Evolutionary conservation across 2,888 invertebrate genomes (phyloP).

Genomic region (Malthinus seriepunctatus): DNA sequence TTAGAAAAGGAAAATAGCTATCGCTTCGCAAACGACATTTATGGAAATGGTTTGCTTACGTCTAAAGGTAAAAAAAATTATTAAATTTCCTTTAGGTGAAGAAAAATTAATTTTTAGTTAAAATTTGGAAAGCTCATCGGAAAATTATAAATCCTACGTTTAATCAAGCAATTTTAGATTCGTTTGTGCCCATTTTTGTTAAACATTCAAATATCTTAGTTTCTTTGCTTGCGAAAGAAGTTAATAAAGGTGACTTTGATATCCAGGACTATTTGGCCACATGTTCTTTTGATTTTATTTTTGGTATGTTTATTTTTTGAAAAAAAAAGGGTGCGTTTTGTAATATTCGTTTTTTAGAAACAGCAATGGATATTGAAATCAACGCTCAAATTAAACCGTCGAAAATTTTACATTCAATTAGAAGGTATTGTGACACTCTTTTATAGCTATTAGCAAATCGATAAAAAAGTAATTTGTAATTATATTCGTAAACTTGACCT

Average conservation of each 20-base stretch:
- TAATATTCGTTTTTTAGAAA: slow-evolving; percentile 55
- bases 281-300: slow-evolving; percentile 66
- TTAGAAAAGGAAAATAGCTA: slow-evolving; percentile 41
- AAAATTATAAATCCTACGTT: slow-evolving; percentile 66
- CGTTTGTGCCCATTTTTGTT: slow-evolving; percentile 65
- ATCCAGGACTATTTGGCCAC: slow-evolving; percentile 60
- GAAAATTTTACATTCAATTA: slow-evolving; percentile 7
- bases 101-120: slow-evolving; percentile 50
- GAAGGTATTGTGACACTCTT: slow-evolving; percentile 6
- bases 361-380: slow-evolving; percentile 70
- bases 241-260: slow-evolving; percentile 56
- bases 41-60: slow-evolving; percentile 39
- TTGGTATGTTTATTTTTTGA: slow-evolving; percentile 53
- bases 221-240: slow-evolving; percentile 52
- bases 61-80: slow-evolving; percentile 31
- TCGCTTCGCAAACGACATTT: slow-evolving; percentile 31
- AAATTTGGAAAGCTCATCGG: slow-evolving; percentile 63
- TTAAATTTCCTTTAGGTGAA: no score
- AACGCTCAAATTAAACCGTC: slow-evolving; percentile 54
- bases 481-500: not conserved
- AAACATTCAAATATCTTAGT: slow-evolving; percentile 61
- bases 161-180: slow-evolving; percentile 64
- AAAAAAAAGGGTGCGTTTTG: not conserved
- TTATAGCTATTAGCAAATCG: not conserved
- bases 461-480: not conserved